phyloP scores from a whole-genome alignment of 2,888 invertebrate genomes.

The Nemapogon koenigi region DNA sequence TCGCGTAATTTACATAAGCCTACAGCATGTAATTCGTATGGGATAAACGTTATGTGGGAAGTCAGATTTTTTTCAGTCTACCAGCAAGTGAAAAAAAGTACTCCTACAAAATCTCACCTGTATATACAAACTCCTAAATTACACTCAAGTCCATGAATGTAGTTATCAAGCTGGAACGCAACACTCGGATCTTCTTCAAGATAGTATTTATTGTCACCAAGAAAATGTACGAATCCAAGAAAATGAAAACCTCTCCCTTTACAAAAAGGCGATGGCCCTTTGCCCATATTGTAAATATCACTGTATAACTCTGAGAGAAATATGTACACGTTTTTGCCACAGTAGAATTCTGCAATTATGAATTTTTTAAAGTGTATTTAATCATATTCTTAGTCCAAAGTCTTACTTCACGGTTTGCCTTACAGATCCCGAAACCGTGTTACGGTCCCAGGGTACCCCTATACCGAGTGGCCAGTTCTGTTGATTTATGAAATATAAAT shows the following conservation, averaged over 20 bases:
- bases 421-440: too few relatives aligned
- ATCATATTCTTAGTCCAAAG: not conserved
- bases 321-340: constrained; percentile 48
- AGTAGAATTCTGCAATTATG: constrained; percentile 39
- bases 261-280: constrained; percentile 39
- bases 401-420: too few relatives aligned
- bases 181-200: constrained; percentile 45
- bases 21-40: too few relatives aligned
- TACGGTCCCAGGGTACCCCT: too few relatives aligned
- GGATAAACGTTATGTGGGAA: too few relatives aligned
- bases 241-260: constrained; percentile 43
- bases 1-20: too few relatives aligned
- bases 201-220: constrained; percentile 43
- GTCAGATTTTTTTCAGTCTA: too few relatives aligned
- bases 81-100: too few relatives aligned
- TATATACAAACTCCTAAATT: constrained; percentile 45
- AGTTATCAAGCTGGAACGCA: constrained; percentile 46
- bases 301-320: constrained; percentile 50
- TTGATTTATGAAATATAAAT: too few relatives aligned
- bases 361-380: not conserved
- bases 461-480: too few relatives aligned
- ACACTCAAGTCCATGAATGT: constrained; percentile 48
- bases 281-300: constrained; percentile 50
- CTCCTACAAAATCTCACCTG: constrained; percentile 35
- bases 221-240: constrained; percentile 45